Conservation (phyloP, 2,888 invertebrate species). For the Diarsia mendica region DNA sequence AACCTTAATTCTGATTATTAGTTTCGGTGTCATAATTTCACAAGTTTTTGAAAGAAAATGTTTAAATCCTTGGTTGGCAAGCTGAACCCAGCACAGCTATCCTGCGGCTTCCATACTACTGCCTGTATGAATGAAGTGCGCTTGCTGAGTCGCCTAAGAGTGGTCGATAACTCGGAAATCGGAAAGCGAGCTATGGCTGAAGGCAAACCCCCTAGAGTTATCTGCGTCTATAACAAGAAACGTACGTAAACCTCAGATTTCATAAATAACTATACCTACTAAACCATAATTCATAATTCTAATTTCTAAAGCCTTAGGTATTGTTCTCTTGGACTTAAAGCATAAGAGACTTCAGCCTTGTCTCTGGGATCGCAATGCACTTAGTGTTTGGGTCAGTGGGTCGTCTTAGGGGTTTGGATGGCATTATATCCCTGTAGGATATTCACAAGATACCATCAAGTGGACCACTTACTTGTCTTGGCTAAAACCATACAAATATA, state of each 20-base stretch:
- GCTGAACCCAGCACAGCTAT: slow-evolving; percentile 65
- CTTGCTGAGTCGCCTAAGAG: slow-evolving; percentile 94
- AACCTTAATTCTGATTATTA: slow-evolving; percentile 20
- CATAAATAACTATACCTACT: neutral
- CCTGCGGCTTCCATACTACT: slow-evolving; percentile 90
- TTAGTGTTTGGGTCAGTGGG: too few species aligned
- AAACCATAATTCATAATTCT: neutral
- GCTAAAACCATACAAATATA: neutral
- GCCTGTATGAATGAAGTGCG: slow-evolving; percentile 92
- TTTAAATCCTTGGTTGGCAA: slow-evolving; percentile 77
- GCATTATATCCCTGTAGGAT: neutral
- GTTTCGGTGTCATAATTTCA: neutral
- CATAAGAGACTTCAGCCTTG: neutral
- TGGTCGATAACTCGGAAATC: slow-evolving; percentile 99
- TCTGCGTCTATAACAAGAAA: slow-evolving; percentile 97
- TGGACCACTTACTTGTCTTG: neutral
- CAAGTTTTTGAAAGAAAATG: slow-evolving; percentile 70
- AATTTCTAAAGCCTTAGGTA: too few species aligned
- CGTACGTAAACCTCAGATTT: slow-evolving; percentile 74
- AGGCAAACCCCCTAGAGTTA: slow-evolving; percentile 97
- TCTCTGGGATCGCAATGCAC: neutral
- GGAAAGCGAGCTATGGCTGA: slow-evolving; percentile 98
- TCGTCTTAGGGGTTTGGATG: too few species aligned
- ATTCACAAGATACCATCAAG: neutral
- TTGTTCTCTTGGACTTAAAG: neutral